These are phyloP conservation scores for Tipula unca DNA, from an alignment of 2,888 invertebrate genomes.

Conservation along the genomic window DNA sequence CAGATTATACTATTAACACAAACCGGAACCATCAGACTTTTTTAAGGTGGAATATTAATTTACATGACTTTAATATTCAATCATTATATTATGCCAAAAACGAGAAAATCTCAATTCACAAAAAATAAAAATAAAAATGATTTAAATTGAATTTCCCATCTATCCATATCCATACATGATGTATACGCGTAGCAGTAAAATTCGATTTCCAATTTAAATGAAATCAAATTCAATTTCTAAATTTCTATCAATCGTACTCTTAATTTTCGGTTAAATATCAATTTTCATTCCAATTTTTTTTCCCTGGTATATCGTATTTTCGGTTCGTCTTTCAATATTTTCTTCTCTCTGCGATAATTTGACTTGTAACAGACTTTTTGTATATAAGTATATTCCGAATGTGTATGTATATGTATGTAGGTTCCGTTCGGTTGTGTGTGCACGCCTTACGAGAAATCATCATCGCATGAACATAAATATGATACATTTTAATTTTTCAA, in stretches of 20 bases:
- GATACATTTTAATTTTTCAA: not conserved
- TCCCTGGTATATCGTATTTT: not conserved
- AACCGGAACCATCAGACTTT: too few relatives aligned
- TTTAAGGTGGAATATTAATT: not conserved
- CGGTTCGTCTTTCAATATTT: not conserved
- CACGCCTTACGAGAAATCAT: not conserved
- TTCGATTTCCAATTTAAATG: not conserved
- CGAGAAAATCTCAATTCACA: not conserved
- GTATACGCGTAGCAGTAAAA: not conserved
- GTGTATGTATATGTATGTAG: not conserved
- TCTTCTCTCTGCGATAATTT: not conserved
- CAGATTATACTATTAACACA: too few relatives aligned
- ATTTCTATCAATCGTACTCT: not conserved
- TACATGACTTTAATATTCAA: not conserved
- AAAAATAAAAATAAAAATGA: not conserved
- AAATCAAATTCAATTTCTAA: conserved; percentile 14
- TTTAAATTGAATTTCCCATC: not conserved
- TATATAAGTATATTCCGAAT: not conserved
- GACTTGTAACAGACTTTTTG: not conserved
- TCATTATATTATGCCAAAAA: not conserved
- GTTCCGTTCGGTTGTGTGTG: not conserved
- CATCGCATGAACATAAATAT: not conserved
- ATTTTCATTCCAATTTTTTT: not conserved
- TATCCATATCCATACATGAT: not conserved
- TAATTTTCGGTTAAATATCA: conserved; percentile 14